These are phyloP conservation scores for Melieria omissa DNA, from an alignment of 2,888 invertebrate genomes.

Conservation along the genomic window DNA sequence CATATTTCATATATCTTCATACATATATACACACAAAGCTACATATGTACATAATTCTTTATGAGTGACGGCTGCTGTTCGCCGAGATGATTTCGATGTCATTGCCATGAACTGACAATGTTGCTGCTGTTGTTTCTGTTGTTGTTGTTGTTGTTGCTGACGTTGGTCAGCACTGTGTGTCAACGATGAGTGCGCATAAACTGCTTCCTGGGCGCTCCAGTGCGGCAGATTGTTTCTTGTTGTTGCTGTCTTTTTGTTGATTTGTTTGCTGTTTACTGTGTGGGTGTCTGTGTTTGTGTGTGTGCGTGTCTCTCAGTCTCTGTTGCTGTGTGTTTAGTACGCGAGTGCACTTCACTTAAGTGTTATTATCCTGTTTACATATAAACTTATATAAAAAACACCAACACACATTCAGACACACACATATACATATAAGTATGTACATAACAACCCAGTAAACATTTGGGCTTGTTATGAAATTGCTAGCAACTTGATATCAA, in stretches of 20 bases:
- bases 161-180: neutral
- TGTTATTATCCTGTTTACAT: conserved; percentile 9
- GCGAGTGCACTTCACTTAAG: neutral
- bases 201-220: no score
- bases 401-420: neutral
- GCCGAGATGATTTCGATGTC: neutral
- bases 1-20: no score
- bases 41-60: no score
- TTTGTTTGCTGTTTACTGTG: neutral
- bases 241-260: no score
- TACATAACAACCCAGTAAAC: neutral
- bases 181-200: neutral
- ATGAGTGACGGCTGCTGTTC: no score
- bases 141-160: conserved; percentile 20
- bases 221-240: no score
- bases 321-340: neutral
- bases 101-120: neutral
- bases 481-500: no score
- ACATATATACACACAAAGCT: no score
- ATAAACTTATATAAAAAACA: neutral
- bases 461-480: no score
- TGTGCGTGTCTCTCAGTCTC: neutral
- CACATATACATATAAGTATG: neutral
- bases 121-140: neutral
- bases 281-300: neutral